Percentiles rank a stretch among this genome's conserved stretches.
phyloP scores from a whole-genome alignment of 2,888 invertebrate species.

The Oxytorus armatus region DNA sequence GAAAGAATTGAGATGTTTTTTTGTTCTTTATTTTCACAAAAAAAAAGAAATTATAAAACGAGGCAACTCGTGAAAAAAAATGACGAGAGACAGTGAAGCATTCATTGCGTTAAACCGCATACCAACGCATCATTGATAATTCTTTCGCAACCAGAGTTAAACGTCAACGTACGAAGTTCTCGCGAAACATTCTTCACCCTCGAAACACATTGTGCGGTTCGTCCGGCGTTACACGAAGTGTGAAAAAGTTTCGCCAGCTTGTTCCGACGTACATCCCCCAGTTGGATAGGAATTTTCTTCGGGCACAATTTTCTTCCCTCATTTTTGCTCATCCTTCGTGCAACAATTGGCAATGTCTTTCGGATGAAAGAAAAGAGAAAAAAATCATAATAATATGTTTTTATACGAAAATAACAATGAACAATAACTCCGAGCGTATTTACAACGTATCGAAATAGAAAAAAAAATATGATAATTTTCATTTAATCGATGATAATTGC shows the following conservation, averaged over 20 bases:
- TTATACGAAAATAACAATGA: too few species aligned
- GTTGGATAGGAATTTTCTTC: neutral
- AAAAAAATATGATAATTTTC: too few species aligned
- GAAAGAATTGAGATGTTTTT: neutral
- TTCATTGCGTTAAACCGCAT: neutral
- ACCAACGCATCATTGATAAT: neutral
- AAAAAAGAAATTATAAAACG: too few species aligned
- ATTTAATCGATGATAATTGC: too few species aligned
- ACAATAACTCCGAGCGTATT: too few species aligned
- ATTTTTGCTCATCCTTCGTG: neutral
- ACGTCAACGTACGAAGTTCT: neutral
- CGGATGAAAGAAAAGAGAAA: constrained; percentile 16
- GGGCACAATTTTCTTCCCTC: neutral
- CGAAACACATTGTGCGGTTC: neutral
- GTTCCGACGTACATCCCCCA: neutral
- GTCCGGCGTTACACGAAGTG: neutral
- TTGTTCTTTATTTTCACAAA: neutral
- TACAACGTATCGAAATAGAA: too few species aligned
- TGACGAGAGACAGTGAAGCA: too few species aligned
- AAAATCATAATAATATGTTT: too few species aligned
- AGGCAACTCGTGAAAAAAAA: too few species aligned
- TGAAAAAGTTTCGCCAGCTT: neutral
- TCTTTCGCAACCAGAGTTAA: neutral
- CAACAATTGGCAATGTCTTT: neutral
- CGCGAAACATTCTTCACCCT: neutral